Conservation (phyloP, 2,113 vertebrate genomes). For the Psammodynastes pulverulentus region DNA sequence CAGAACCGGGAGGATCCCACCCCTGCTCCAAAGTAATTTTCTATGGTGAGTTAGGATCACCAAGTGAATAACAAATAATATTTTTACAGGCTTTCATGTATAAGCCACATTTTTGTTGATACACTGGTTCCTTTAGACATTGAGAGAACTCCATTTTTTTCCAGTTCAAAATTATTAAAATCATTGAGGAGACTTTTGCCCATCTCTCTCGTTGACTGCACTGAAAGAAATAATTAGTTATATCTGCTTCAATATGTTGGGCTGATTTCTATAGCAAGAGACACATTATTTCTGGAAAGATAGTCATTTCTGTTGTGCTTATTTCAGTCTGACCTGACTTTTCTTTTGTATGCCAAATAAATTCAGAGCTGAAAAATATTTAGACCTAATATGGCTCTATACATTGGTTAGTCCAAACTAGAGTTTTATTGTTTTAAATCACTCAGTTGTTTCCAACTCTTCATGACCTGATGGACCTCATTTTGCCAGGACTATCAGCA, state of each 20-base stretch:
- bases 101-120: background rate
- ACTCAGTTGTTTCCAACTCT: background rate
- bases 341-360: background rate
- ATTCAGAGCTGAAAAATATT: background rate
- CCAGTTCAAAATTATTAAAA: background rate
- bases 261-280: background rate
- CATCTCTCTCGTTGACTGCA: background rate
- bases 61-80: background rate
- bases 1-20: too few relatives aligned
- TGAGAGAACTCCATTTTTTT: background rate
- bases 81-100: background rate
- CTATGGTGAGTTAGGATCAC: background rate
- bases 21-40: background rate
- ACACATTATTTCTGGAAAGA: background rate
- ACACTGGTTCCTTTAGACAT: background rate
- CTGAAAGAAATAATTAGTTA: background rate
- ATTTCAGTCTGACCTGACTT: background rate
- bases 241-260: background rate
- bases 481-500: background rate
- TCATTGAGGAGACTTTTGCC: background rate
- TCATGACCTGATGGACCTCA: background rate
- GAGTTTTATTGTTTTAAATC: background rate
- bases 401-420: background rate
- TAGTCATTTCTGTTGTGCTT: background rate
- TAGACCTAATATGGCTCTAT: background rate